phyloP scores from a whole-genome alignment of 2,888 invertebrate genomes.

The Troides helena region DNA sequence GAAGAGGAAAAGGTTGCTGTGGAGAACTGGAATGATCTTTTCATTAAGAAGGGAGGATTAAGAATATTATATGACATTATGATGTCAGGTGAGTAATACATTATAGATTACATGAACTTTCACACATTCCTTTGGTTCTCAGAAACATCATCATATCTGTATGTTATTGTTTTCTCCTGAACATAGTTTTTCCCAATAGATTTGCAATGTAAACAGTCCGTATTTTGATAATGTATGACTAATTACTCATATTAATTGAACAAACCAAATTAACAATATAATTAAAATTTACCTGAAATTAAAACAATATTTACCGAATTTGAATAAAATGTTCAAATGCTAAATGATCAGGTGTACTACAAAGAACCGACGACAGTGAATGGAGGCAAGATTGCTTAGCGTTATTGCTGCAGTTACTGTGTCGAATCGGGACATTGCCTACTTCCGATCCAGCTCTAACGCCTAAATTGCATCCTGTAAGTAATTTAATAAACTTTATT shows the following conservation, averaged over 20 bases:
- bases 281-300: no score
- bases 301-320: no score
- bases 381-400: constrained; percentile 98
- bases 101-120: constrained; percentile 24
- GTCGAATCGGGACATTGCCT: constrained; percentile 89
- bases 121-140: no score
- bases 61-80: constrained; percentile 94
- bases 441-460: constrained; percentile 67
- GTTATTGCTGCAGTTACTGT: constrained; percentile 90
- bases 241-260: no score
- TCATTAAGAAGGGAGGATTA: constrained; percentile 93
- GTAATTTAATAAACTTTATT: not conserved
- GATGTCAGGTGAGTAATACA: constrained; percentile 83
- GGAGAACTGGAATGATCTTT: constrained; percentile 86
- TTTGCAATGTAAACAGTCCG: no score
- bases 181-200: no score
- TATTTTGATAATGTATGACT: no score
- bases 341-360: constrained; percentile 80
- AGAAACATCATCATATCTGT: no score
- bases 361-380: constrained; percentile 88
- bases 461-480: constrained; percentile 82
- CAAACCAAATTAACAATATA: no score
- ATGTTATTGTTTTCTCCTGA: no score
- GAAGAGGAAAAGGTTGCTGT: constrained; percentile 59
- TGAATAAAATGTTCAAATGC: not conserved